Evolutionary conservation across 2,888 invertebrate genomes (phyloP), one percentile per base, ranked within the genome.

Genomic region (Lasioglossum lativentre): DNA sequence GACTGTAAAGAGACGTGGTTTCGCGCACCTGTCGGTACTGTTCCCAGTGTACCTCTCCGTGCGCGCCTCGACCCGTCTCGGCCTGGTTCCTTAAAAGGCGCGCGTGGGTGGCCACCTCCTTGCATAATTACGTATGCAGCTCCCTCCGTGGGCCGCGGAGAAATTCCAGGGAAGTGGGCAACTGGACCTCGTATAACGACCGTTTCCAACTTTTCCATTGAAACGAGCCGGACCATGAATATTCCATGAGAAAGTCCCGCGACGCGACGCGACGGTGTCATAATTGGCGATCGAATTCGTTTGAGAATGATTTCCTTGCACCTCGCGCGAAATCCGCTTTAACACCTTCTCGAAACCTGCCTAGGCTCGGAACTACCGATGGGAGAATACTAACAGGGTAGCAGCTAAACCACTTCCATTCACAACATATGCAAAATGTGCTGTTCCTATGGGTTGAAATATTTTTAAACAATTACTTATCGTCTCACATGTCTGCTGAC

Each of bases 41-140:
- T 75, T 75, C 79, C 45, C 80, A 56, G 59, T n/a, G n/a, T 12
- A 70, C 63, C 74, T 77, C 78, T 27, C 56, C 70, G 75, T 83
- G 78, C 79, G 75, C 78, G 77, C 23, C 79, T 79, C 86, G 75
- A 71, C 86, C 82, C 83, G 83, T 89, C 81, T 84, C 86, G 85
- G 68, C 77, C 79, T 78, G 80, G 77, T 80, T 86, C 86, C 88
- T 88, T 88, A 88, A 88, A 90, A 80, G 89, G 88, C 75, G 74
- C 83, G 90, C 91, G 93, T 93, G 92, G 92, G 93, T 90, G 92
- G 90, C 89, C 89, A 89, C 90, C 90, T 92, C 91, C 90, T 90
- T 89, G 91, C 87, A 83, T 88, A 90, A 91, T 92, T 92, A 91
- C 91, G 89, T 86, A 88, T 66, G 85, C 78, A 78, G 78, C 77